These are phyloP conservation scores for Ctenopoma kingsleyae DNA, from an alignment of 2,797 vertebrate genomes.

Conservation along the genomic window DNA sequence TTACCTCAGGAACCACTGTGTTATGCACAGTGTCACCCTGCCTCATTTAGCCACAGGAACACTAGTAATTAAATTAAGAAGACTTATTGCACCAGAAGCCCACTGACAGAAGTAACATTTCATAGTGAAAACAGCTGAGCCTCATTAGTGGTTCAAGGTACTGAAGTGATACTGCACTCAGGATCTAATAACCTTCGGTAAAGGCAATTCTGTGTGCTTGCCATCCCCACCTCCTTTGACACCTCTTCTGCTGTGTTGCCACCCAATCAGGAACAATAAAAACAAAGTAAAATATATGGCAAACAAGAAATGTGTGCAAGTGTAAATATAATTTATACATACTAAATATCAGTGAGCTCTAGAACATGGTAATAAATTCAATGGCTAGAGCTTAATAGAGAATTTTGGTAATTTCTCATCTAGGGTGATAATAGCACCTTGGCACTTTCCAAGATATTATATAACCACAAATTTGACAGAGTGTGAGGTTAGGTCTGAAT, in stretches of 20 bases:
- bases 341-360: not conserved
- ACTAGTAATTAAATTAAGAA: slow-evolving; percentile 24
- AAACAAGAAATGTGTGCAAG: not conserved
- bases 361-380: not conserved
- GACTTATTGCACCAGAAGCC: slow-evolving; percentile 5
- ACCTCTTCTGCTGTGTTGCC: not conserved
- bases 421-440: not conserved
- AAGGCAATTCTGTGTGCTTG: not conserved
- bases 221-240: not conserved
- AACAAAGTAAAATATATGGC: not conserved
- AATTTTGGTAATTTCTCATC: not conserved
- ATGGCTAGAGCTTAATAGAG: too few relatives aligned
- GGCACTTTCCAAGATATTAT: not conserved
- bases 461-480: not conserved
- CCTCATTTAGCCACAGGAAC: slow-evolving; percentile 10
- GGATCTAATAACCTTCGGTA: not conserved
- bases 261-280: not conserved
- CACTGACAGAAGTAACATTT: not conserved
- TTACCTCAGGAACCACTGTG: slow-evolving; percentile 2
- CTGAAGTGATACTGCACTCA: not conserved
- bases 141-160: slow-evolving; percentile 1
- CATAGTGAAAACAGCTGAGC: slow-evolving; percentile 8
- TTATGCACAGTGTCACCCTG: not conserved
- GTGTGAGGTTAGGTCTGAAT: not conserved
- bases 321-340: not conserved